These are phyloP conservation scores for Paramisgurnus dabryanus DNA, from an alignment of 2,113 vertebrate genomes.

Conservation along the genomic window DNA sequence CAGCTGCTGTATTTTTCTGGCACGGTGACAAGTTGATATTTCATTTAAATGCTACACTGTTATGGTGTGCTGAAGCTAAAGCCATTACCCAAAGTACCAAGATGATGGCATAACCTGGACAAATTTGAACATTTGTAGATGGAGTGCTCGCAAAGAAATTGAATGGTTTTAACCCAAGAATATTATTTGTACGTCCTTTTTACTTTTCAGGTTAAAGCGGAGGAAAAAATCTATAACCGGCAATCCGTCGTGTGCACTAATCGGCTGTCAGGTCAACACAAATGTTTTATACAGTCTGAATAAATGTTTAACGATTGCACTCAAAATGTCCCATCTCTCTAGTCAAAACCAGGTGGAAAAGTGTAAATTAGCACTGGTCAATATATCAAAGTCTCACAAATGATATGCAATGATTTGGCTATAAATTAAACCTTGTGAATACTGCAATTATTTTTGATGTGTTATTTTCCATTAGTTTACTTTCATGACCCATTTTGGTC, in stretches of 20 bases:
- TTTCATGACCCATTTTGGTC: too few species aligned
- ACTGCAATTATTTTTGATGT: too few species aligned
- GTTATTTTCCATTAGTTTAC: too few species aligned
- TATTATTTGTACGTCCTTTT: background rate
- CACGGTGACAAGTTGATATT: slow-evolving; percentile 73
- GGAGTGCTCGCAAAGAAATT: slow-evolving; percentile 17
- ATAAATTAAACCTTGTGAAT: too few species aligned
- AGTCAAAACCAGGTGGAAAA: background rate
- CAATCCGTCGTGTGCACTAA: background rate
- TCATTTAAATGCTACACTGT: slow-evolving; percentile 68
- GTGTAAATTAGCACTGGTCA: background rate
- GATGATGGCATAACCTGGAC: slow-evolving; percentile 19
- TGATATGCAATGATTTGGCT: too few species aligned
- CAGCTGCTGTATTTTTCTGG: slow-evolving; percentile 68
- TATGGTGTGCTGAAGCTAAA: slow-evolving; percentile 22
- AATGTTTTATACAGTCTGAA: background rate
- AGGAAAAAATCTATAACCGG: background rate
- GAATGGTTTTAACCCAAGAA: slow-evolving; percentile 53
- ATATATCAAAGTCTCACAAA: too few species aligned
- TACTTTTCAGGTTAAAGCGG: background rate
- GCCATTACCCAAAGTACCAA: slow-evolving; percentile 24
- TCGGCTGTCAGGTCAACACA: too few species aligned
- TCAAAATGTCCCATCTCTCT: background rate
- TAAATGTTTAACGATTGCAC: background rate
- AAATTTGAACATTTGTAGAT: slow-evolving; percentile 53